phyloP scores from a whole-genome alignment of 2,113 vertebrate genomes.

The Thunnus maccoyii region DNA sequence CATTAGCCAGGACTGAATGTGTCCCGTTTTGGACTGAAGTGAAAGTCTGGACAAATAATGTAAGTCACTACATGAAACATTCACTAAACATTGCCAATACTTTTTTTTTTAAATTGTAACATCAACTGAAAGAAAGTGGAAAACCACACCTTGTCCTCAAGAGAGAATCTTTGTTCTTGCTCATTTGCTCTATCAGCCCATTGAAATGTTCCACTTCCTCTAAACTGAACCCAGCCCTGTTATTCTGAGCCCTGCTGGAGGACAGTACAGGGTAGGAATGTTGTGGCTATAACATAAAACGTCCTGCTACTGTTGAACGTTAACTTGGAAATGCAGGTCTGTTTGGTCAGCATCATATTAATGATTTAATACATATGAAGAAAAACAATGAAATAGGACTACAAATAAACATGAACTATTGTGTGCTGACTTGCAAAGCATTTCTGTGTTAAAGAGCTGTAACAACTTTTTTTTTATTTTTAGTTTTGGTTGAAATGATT shows the following conservation, averaged over 20 bases:
- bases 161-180: constrained; percentile 26
- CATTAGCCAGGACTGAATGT: too few relatives aligned
- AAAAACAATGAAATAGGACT: too few relatives aligned
- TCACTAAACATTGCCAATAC: background rate
- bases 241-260: background rate
- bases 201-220: constrained; percentile 33
- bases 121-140: background rate
- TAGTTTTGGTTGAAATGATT: background rate
- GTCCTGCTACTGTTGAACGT: constrained; percentile 6
- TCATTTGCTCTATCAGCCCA: background rate
- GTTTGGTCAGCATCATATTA: background rate
- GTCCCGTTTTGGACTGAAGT: too few relatives aligned
- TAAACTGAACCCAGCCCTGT: constrained; percentile 8
- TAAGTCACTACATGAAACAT: background rate
- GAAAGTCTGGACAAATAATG: background rate
- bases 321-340: constrained; percentile 9
- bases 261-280: constrained; percentile 18
- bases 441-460: background rate
- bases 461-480: background rate
- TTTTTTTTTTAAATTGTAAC: background rate
- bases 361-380: too few relatives aligned
- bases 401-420: too few relatives aligned
- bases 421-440: too few relatives aligned
- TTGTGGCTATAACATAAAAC: constrained; percentile 27
- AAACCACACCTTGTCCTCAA: constrained; percentile 4